Evolutionary conservation across 2,797 vertebrate genomes (phyloP), one percentile per base, ranked within the genome.

Genomic region (Sus cebifrons): DNA sequence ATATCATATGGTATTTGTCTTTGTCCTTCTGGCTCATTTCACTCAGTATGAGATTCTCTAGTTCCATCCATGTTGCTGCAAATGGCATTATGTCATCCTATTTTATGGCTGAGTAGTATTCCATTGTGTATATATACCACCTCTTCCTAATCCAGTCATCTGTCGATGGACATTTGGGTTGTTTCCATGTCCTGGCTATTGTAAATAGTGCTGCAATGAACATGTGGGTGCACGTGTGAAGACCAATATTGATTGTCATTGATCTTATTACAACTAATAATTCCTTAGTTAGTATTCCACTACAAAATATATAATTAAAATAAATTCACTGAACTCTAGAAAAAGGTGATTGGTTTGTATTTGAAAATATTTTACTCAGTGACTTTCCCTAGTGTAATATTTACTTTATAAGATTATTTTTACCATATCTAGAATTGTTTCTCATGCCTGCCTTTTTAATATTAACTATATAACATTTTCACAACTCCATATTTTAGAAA

Each of bases 321-420:
- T 84, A 68, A 54, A 78, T 58, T 81, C 27, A 36, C 0, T 56
- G 40, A 70, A 81, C 6, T 40, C 11, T 9, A 77, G 29, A 74
- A 52, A 91, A 70, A 36, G 6, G 6, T 23, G 60, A 65, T 88
- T 90, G 27, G 40, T 73, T 62, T 88, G 54, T 9, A 58, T 6
- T 54, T 78, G 27, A 23, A 29, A 84, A 54, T 86, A 54, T 25
- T 93, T 87, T 58, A 52, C 36, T 6, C 25, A 54, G 27, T 65
- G 54, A 81, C 12, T 60, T 92, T 2, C 7, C 36, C 71, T 36
- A 23, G 54, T 56, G 12, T n/a, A 44, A 64, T 83, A 60, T 1
- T 54, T n/a, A 64, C 6, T 0, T 70, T 87, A 92, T 92, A 87
- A 92, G 23, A 75, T 79, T 56, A 70, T 71, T 90, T 90, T 73